Conservation (phyloP, 2,888 invertebrate species). For the Merodon equestris region DNA sequence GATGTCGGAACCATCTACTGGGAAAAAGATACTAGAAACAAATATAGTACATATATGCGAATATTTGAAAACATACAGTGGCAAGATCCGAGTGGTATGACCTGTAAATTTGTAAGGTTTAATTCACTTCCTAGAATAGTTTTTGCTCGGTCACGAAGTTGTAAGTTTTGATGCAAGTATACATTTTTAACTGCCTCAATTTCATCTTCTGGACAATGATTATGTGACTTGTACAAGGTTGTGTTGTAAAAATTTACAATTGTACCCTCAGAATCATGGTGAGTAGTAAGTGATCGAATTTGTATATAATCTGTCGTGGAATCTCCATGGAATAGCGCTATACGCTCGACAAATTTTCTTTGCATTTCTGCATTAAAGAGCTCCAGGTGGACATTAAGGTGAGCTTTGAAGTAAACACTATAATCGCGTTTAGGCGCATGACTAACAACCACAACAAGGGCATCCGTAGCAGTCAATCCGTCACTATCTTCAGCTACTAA, state of each 20-base stretch:
- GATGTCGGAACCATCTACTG: constrained; percentile 70
- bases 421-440: constrained; percentile 83
- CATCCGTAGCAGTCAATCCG: constrained; percentile 88
- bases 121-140: constrained; percentile 83
- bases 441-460: constrained; percentile 86
- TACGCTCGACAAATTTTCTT: constrained; percentile 88
- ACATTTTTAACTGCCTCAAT: constrained; percentile 86
- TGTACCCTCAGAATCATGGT: constrained; percentile 81
- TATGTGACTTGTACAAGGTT: constrained; percentile 79
- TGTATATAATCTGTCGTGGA: constrained; percentile 85
- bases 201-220: constrained; percentile 87
- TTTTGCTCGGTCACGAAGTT: constrained; percentile 80
- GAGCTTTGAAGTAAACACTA: constrained; percentile 90
- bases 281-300: constrained; percentile 83
- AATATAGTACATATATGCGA: background rate
- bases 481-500: constrained; percentile 88
- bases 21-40: constrained; percentile 6
- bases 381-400: constrained; percentile 85
- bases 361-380: constrained; percentile 88
- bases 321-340: constrained; percentile 89
- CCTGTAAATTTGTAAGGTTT: constrained; percentile 80
- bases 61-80: constrained; percentile 76
- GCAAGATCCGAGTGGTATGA: constrained; percentile 81
- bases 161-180: constrained; percentile 84
- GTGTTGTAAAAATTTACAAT: constrained; percentile 90